Evolutionary conservation across 2,113 vertebrate species (phyloP), one percentile per base, ranked within the genome.

Genomic region (Pongo pygmaeus): DNA sequence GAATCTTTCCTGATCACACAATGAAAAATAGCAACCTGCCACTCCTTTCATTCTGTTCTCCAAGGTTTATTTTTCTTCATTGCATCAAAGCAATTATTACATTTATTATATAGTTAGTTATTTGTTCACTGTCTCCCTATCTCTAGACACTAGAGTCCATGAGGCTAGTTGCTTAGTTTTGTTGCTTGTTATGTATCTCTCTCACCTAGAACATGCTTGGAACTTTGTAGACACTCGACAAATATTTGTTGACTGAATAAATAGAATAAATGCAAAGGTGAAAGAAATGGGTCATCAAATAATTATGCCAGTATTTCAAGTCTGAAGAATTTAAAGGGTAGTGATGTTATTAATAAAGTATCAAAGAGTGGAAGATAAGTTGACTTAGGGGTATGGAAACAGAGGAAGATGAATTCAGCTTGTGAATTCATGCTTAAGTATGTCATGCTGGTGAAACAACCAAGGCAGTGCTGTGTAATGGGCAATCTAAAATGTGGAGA

Each of bases 281-380:
- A 94, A 75, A 57, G n/a, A 94, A 17, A 50, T 78, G 8, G 16
- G 18, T 18, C 48, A 74, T 70, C 20, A 93, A 72, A 64, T 79
- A 83, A 55, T 84, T 43, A 75, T 91, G 43, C n/a, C 59, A 46
- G 5, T 96, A 78, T 93, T 94, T 93, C 14, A 93, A 86, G 17
- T 83, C 20, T 75, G 32, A 93, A 64, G 32, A n/a, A 57, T 14
- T 91, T 43, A 91, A 91, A 79, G 14, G 11, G 11, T 89, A 61
- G 46, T 69, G 5, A 30, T 89, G 2, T n/a, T 93, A n/a, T 81
- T 79, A 91, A 75, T 10, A 75, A 9, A 61, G 48, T 89, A 32
- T 48, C 1, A 5, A 89, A 89, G 89, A 94, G 46, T 64, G 72
- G 18, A 91, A 17, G 61, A 75, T 16, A 43, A 83, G 14, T 93